Percentiles rank a stretch among this genome's conserved stretches.
Evolutionary conservation across 2,888 invertebrate genomes (phyloP).

Genomic region (Phania funesta): DNA sequence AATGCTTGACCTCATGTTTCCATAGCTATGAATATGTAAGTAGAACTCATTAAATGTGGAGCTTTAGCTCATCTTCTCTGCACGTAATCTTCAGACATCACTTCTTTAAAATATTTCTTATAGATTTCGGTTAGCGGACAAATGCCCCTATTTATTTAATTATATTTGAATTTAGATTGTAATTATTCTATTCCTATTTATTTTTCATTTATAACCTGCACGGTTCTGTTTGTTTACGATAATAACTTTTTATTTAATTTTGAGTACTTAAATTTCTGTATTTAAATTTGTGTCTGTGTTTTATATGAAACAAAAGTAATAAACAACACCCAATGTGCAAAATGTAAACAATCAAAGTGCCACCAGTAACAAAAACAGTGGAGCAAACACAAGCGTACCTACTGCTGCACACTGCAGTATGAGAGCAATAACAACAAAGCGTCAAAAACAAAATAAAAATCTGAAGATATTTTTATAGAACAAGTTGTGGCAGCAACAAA

Average conservation of each 20-base stretch:
- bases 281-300: slow-evolving; percentile 17
- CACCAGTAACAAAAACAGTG: slow-evolving; percentile 66
- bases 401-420: slow-evolving; percentile 11
- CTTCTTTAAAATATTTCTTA: too few relatives aligned
- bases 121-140: too few relatives aligned
- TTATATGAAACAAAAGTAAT: slow-evolving; percentile 17
- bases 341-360: slow-evolving; percentile 78
- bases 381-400: slow-evolving; percentile 1
- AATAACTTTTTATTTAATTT: slow-evolving; percentile 54
- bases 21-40: too few relatives aligned
- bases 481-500: slow-evolving; percentile 63
- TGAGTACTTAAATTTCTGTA: slow-evolving; percentile 25
- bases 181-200: slow-evolving; percentile 6
- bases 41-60: too few relatives aligned
- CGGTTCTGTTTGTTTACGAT: slow-evolving; percentile 42
- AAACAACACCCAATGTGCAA: slow-evolving; percentile 72
- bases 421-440: slow-evolving; percentile 35
- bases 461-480: slow-evolving; percentile 48
- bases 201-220: slow-evolving; percentile 13
- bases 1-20: too few relatives aligned
- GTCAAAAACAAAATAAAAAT: slow-evolving; percentile 30
- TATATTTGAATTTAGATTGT: too few relatives aligned
- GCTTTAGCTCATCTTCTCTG: too few relatives aligned
- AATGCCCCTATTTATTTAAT: too few relatives aligned
- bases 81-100: too few relatives aligned